A percentile compares a stretch with the other conserved stretches of the same genome.
phyloP scores from a whole-genome alignment of 2,888 invertebrate genomes.

The Yponomeuta sedellus region DNA sequence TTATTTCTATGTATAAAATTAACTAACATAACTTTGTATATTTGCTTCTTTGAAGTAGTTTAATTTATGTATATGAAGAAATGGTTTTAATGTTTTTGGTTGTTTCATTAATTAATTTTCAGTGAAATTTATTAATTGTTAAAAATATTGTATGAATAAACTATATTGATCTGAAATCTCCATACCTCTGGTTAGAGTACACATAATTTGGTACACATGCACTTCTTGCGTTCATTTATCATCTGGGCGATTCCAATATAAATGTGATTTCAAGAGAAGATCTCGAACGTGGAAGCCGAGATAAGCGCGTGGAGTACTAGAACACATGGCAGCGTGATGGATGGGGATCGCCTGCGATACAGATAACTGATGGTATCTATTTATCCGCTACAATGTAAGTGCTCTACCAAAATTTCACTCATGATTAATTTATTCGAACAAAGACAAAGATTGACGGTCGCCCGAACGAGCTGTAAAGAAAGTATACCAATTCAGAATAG shows the following conservation, averaged over 20 bases:
- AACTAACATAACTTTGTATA: too few relatives aligned
- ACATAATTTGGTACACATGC: background rate
- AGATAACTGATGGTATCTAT: constrained; percentile 25
- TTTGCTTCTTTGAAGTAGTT: too few relatives aligned
- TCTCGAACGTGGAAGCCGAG: background rate
- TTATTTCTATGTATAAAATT: too few relatives aligned
- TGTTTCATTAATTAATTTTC: too few relatives aligned
- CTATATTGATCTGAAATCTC: too few relatives aligned
- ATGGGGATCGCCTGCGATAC: constrained; percentile 26
- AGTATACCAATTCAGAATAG: background rate
- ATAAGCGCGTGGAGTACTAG: background rate
- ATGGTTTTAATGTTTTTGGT: too few relatives aligned
- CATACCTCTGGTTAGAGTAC: too few relatives aligned
- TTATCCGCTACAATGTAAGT: constrained; percentile 30
- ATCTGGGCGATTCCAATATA: background rate
- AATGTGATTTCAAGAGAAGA: background rate
- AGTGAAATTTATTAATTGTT: too few relatives aligned
- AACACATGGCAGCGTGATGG: constrained; percentile 18
- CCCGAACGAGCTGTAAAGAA: constrained; percentile 19
- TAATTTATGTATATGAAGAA: too few relatives aligned
- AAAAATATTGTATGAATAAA: too few relatives aligned
- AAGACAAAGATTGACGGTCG: constrained; percentile 49
- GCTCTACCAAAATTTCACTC: constrained; percentile 44
- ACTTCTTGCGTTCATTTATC: background rate
- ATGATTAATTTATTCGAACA: constrained; percentile 46